These are phyloP conservation scores for Arvicanthis niloticus DNA, from an alignment of 2,113 vertebrate genomes.

Conservation along the genomic window DNA sequence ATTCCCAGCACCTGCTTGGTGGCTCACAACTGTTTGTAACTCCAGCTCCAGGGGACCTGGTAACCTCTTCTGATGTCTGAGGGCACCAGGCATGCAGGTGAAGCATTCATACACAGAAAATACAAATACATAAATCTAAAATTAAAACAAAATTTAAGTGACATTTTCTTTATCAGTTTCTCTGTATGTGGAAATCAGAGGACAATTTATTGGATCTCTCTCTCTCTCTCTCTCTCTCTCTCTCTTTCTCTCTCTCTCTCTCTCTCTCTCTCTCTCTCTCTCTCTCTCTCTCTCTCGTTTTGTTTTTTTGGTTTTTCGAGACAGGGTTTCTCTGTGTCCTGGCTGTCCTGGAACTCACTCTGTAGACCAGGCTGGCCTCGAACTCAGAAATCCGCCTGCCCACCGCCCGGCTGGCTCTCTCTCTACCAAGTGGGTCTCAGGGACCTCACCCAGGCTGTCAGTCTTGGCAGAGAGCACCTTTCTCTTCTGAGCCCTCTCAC, in stretches of 20 bases:
- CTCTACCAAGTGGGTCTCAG: not conserved
- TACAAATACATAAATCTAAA: not conserved
- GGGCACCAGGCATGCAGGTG: not conserved
- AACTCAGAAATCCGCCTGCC: too few relatives aligned
- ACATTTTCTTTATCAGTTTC: not conserved
- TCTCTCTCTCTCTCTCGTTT: too few relatives aligned
- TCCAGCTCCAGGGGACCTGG: not conserved
- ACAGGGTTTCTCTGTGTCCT: too few relatives aligned
- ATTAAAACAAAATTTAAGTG: not conserved
- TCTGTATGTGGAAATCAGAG: not conserved
- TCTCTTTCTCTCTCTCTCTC: too few relatives aligned
- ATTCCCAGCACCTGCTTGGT: not conserved
- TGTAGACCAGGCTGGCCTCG: too few relatives aligned
- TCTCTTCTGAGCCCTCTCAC: not conserved
- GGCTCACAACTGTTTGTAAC: not conserved
- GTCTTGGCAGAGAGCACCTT: not conserved
- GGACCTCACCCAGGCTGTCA: too few relatives aligned
- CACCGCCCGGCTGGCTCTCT: too few relatives aligned
- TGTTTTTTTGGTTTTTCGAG: too few relatives aligned
- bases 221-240: too few relatives aligned
- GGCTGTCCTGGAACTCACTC: too few relatives aligned
- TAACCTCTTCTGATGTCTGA: not conserved
- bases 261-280: too few relatives aligned
- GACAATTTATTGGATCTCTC: not conserved
- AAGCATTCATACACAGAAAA: not conserved